Conservation (phyloP, 2,113 vertebrate species). For the Melanerpes formicivorus region DNA sequence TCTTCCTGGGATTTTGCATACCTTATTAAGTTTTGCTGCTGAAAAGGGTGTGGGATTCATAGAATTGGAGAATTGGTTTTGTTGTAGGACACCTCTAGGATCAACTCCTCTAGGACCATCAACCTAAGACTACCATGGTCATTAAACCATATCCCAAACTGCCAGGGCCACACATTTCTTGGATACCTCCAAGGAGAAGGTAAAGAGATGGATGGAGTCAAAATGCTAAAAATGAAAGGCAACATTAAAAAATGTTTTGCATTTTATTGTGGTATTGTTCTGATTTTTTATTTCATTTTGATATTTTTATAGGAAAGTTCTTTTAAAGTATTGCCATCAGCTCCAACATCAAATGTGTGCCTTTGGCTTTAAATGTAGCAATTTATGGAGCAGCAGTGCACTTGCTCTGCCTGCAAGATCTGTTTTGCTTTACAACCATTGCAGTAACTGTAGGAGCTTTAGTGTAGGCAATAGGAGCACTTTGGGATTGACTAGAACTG, state of each 20-base stretch:
- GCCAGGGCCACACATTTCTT: no score
- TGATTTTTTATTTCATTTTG: background rate
- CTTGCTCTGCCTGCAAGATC: background rate
- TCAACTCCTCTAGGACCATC: no score
- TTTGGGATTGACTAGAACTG: background rate
- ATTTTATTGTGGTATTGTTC: background rate
- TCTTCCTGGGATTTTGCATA: background rate
- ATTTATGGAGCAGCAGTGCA: background rate
- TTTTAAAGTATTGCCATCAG: background rate
- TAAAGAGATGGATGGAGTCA: background rate
- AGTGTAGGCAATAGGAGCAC: background rate
- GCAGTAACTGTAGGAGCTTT: background rate
- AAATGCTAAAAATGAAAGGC: background rate
- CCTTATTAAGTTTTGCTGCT: background rate
- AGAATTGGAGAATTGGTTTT: no score
- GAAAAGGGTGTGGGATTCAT: background rate
- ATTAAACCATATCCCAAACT: no score
- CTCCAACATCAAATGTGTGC: background rate
- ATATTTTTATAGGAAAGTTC: background rate
- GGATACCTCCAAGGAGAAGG: no score
- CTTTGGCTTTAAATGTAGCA: background rate
- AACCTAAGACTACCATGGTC: no score
- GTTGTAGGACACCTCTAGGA: no score
- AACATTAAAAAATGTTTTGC: fast-evolving
- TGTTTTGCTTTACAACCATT: background rate